Base-by-base conservation (phyloP, 2,888 invertebrate genomes). In the Trichogramma dendrolimi region DNA sequence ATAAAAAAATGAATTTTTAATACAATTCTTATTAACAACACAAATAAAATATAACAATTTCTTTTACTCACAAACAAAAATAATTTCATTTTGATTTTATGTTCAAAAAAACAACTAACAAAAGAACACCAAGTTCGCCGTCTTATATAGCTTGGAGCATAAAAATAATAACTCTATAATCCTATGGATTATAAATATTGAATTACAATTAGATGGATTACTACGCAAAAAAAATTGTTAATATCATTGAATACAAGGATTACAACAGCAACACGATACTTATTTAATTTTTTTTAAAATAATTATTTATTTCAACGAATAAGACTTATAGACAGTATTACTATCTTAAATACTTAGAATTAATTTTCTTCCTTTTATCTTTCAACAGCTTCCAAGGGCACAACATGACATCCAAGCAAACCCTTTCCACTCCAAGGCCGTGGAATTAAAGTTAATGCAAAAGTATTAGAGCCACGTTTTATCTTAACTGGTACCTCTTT, bases 351-450 rank as follows among this genome's bases (percentile, higher is more conserved):
- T 52, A 40, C 44, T 61, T 52, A 47, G 52, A 10, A 58, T 53
- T 56, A 58, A 55, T 54, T 54, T 1, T 64, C 56, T 50, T 53
- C 14, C 51, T 5, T 61, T 14, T 65, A 79, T 74, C 79, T 74
- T 67, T 80, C 79, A 53, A 80, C 75, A 65, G 65, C 65, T 69
- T 83, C 82, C 47, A 82, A 61, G 4, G 82, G 80, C 47, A 86
- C 78, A 68, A 89, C 84, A 71, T 85, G 87, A 74, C 88, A 89
- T 4, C 91, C 94, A 43, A 94, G 82, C 59, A 93, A 78, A 1
- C 92, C 92, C 61, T 87, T 86, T 55, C 93, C 93, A 65, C 81
- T 81, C 94, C 93, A 94, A 7, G 84, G 83, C 67, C 85, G 84
- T 0, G 93, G 93, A 8, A 85, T 85, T 55, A 94, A 80, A 4